Evolutionary conservation across 2,113 vertebrate genomes (phyloP).

Genomic region (Mesembrinibis cayennensis): DNA sequence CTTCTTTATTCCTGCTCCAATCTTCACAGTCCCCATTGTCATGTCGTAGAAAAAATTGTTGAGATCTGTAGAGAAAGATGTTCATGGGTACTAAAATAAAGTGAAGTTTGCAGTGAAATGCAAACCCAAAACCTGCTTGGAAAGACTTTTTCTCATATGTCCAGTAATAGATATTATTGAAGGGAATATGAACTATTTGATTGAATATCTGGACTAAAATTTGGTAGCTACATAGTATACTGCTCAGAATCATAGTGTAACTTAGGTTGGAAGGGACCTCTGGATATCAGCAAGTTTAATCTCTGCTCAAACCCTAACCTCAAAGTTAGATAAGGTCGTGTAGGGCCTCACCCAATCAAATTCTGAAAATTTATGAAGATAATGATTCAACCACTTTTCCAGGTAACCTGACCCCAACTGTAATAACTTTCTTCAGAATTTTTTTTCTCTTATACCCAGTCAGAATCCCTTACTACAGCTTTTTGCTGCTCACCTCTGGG

Average conservation of each 20-base stretch:
- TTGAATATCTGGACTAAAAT: not conserved
- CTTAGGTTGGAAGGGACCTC: not conserved
- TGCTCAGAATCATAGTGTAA: not conserved
- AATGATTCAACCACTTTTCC: not conserved
- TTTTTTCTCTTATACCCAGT: not conserved
- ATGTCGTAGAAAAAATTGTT: not conserved
- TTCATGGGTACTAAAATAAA: not conserved
- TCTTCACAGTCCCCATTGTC: rapidly evolving
- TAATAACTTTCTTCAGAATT: not conserved
- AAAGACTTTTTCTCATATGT: not conserved
- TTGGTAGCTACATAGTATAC: not conserved
- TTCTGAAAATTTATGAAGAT: not conserved
- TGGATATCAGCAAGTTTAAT: not conserved
- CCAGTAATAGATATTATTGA: not conserved
- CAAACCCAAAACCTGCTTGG: not conserved
- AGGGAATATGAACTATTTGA: not conserved
- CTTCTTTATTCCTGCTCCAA: not conserved
- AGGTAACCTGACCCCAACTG: not conserved
- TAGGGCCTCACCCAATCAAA: no score
- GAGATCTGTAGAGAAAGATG: not conserved
- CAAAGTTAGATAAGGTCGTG: not conserved
- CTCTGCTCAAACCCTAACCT: not conserved
- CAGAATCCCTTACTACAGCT: not conserved
- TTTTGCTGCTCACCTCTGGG: not conserved
- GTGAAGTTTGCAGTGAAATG: not conserved